Conservation (phyloP, 2,888 invertebrate genomes). For the Lasioglossum villosulum region DNA sequence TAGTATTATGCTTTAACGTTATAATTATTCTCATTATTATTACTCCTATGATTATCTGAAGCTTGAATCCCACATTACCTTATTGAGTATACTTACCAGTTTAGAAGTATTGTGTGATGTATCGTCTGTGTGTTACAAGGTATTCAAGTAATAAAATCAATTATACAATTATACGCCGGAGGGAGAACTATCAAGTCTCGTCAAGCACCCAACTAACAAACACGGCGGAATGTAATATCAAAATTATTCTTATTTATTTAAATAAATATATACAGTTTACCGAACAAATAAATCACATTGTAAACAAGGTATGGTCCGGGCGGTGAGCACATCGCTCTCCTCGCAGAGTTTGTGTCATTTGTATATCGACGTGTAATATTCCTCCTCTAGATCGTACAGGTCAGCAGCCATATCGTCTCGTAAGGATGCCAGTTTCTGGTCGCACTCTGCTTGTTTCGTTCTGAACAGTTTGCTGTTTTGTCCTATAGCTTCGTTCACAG, state of each 20-base stretch:
- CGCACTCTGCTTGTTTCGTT: slow-evolving; percentile 96
- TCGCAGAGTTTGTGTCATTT: slow-evolving; percentile 85
- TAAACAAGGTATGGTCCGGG: slow-evolving; percentile 37
- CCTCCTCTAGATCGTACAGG: slow-evolving; percentile 96
- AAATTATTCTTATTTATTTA: slow-evolving; percentile 75
- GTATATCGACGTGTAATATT: slow-evolving; percentile 95
- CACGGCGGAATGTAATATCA: slow-evolving; percentile 56
- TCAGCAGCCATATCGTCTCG: slow-evolving; percentile 98
- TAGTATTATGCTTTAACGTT: slow-evolving; percentile 72
- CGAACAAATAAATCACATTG: slow-evolving; percentile 52
- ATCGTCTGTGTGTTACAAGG: slow-evolving; percentile 81
- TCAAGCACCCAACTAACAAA: slow-evolving; percentile 20
- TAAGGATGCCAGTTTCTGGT: slow-evolving; percentile 95
- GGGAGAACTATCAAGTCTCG: slow-evolving; percentile 32
- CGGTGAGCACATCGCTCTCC: slow-evolving; percentile 2
- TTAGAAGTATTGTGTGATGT: slow-evolving; percentile 82
- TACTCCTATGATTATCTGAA: slow-evolving; percentile 67
- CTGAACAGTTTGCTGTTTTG: slow-evolving; percentile 95
- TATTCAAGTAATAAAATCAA: slow-evolving; percentile 79
- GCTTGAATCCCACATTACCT: slow-evolving; percentile 76
- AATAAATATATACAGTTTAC: slow-evolving; percentile 73
- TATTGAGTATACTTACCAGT: slow-evolving; percentile 78
- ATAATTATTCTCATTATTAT: slow-evolving; percentile 71
- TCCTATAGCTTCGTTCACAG: slow-evolving; percentile 98
- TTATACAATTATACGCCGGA: slow-evolving; percentile 67